These are phyloP conservation scores for Callimico goeldii DNA, from an alignment of 2,797 vertebrate genomes.

Conservation along the genomic window DNA sequence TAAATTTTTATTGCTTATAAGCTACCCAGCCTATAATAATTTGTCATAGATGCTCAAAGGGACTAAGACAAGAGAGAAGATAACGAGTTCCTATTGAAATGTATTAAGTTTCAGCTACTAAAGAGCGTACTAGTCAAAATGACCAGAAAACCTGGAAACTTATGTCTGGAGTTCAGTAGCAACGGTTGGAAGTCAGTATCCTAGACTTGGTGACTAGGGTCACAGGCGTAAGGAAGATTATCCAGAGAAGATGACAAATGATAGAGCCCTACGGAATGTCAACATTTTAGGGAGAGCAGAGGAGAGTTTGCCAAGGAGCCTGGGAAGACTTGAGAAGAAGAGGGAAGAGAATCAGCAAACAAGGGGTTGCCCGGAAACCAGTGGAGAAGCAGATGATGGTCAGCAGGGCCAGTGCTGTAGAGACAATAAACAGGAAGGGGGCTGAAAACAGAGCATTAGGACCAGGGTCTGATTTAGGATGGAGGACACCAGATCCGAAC, in stretches of 20 bases:
- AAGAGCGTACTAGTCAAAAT: background rate
- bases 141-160: background rate
- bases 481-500: background rate
- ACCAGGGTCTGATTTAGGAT: background rate
- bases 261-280: background rate
- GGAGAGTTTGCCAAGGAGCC: background rate
- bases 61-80: background rate
- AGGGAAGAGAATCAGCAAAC: background rate
- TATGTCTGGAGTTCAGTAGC: background rate
- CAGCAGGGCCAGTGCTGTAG: background rate
- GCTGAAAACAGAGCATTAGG: background rate
- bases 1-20: background rate
- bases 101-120: background rate
- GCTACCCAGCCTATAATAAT: background rate
- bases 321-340: background rate
- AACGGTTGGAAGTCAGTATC: background rate
- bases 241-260: background rate
- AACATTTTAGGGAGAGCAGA: background rate
- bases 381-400: background rate
- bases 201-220: background rate
- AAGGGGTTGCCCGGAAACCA: background rate
- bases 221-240: background rate
- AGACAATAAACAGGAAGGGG: background rate
- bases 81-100: background rate
- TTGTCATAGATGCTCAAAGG: background rate